Conservation (phyloP, 1,140 invertebrate species). For the Zaprionus tsacasi region DNA sequence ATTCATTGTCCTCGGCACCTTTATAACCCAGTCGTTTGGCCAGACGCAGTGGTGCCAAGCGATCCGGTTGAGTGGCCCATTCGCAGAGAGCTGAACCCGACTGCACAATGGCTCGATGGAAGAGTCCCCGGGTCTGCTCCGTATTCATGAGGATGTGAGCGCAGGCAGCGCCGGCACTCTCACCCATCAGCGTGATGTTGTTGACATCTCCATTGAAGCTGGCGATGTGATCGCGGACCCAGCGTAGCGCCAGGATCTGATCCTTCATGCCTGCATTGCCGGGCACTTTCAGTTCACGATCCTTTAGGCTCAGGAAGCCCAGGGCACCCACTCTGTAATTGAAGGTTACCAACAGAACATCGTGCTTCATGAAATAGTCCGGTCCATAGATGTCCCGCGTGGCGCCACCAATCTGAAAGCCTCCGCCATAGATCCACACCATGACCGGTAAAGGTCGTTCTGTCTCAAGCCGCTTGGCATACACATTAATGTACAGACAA, state of each 20-base stretch:
- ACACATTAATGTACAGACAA: slow-evolving; percentile 76
- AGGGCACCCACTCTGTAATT: slow-evolving; percentile 89
- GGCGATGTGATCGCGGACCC: slow-evolving; percentile 77
- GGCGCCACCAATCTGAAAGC: slow-evolving; percentile 86
- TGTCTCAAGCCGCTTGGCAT: slow-evolving; percentile 67
- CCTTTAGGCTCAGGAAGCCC: slow-evolving; percentile 84
- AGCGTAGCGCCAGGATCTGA: slow-evolving; percentile 84
- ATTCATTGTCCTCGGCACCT: slow-evolving; percentile 60
- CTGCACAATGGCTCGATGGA: slow-evolving; percentile 86
- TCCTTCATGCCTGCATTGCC: slow-evolving; percentile 83
- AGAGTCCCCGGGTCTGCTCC: slow-evolving; percentile 84
- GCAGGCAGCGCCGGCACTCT: slow-evolving; percentile 78
- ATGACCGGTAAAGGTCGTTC: slow-evolving; percentile 86
- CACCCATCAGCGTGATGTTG: slow-evolving; percentile 79
- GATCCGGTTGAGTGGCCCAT: slow-evolving; percentile 59
- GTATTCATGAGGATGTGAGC: slow-evolving; percentile 67
- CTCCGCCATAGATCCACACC: slow-evolving; percentile 90
- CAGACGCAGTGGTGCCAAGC: slow-evolving; percentile 44
- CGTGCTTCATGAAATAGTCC: slow-evolving; percentile 87
- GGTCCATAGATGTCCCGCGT: slow-evolving; percentile 85
- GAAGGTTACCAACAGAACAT: slow-evolving; percentile 88
- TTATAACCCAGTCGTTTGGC: slow-evolving; percentile 68
- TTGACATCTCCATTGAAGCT: slow-evolving; percentile 80
- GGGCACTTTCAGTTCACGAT: slow-evolving; percentile 66
- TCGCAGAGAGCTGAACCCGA: slow-evolving; percentile 85